Conservation (phyloP, 2,888 invertebrate species). For the Lathronympha strigana region DNA sequence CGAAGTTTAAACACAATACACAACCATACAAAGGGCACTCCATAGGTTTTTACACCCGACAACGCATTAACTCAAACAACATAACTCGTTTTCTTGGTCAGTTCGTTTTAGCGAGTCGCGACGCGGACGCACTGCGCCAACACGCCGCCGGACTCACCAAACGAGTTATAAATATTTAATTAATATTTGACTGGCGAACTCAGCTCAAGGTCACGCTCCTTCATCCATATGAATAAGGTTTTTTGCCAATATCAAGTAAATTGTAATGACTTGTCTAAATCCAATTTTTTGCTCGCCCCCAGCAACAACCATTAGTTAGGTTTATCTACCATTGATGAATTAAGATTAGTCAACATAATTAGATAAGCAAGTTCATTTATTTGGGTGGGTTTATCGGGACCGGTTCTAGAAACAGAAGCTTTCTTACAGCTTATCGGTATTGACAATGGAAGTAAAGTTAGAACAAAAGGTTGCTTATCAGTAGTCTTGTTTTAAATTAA, state of each 20-base stretch:
- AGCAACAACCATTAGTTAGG: constrained; percentile 31
- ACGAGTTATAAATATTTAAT: constrained; percentile 80
- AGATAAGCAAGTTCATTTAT: constrained; percentile 15
- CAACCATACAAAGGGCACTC: constrained; percentile 2
- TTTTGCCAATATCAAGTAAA: constrained; percentile 34
- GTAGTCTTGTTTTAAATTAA: background rate
- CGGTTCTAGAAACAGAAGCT: constrained; percentile 12
- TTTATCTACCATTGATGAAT: constrained; percentile 24
- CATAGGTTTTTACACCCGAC: background rate
- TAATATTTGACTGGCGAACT: constrained; percentile 77
- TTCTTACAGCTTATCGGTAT: constrained; percentile 12
- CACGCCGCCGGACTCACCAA: constrained; percentile 64
- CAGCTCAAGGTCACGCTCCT: constrained; percentile 65
- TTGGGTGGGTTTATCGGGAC: constrained; percentile 14
- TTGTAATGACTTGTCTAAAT: constrained; percentile 25
- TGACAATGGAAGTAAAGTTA: constrained; percentile 1
- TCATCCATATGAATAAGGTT: constrained; percentile 47
- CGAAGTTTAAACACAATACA: background rate
- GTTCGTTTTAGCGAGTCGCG: constrained; percentile 22
- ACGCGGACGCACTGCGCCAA: constrained; percentile 58
- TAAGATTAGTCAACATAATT: constrained; percentile 30
- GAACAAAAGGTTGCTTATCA: constrained; percentile 15
- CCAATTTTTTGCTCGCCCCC: constrained; percentile 34
- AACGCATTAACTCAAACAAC: constrained; percentile 23
- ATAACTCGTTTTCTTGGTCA: constrained; percentile 21